phyloP scores from a whole-genome alignment of 2,797 vertebrate genomes.

The Pempheris klunzingeri region DNA sequence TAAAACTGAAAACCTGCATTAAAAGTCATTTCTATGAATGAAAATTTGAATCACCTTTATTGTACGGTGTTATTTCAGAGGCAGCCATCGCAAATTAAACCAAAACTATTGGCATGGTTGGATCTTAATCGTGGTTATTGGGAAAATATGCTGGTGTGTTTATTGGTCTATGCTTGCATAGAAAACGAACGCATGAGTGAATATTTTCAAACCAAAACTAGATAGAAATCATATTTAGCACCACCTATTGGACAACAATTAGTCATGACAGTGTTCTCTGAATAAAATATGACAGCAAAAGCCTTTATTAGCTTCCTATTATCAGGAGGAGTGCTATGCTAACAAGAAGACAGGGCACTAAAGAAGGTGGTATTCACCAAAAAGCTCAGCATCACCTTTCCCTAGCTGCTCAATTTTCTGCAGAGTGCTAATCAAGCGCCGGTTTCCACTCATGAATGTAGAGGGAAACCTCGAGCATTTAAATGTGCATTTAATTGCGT shows the following conservation, averaged over 20 bases:
- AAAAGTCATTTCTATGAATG: neutral
- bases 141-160: neutral
- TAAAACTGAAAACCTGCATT: neutral
- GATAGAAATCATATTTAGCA: slow-evolving; percentile 2
- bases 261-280: neutral
- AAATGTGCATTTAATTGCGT: slow-evolving; percentile 85
- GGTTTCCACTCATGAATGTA: slow-evolving; percentile 67
- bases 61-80: neutral
- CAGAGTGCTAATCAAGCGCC: slow-evolving; percentile 71
- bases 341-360: slow-evolving; percentile 40
- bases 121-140: neutral
- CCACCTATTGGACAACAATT: slow-evolving; percentile 9
- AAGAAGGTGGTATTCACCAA: slow-evolving; percentile 39
- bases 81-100: neutral
- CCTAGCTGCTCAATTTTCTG: slow-evolving; percentile 63
- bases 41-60: neutral
- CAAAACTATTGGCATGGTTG: neutral
- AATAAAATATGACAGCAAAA: slow-evolving; percentile 16
- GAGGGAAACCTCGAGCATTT: slow-evolving; percentile 71
- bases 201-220: neutral
- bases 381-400: slow-evolving; percentile 64
- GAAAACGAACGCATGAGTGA: neutral
- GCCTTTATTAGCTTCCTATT: slow-evolving; percentile 45
- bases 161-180: neutral
- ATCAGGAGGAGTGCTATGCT: slow-evolving; percentile 13